Evolutionary conservation across 2,888 invertebrate genomes (phyloP).

Genomic region (Cataglyphis albicans): DNA sequence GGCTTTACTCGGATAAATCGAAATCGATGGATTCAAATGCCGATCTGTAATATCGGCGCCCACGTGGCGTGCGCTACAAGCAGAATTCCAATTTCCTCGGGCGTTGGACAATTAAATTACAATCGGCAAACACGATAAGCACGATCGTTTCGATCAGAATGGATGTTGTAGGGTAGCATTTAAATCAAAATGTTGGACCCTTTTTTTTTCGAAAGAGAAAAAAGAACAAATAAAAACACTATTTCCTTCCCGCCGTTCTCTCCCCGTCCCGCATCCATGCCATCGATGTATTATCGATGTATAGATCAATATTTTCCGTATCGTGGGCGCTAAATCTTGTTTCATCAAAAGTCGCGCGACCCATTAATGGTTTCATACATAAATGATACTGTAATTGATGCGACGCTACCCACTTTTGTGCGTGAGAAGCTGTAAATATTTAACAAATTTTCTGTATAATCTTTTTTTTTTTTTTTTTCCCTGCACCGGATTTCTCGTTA

Average conservation of each 20-base stretch:
- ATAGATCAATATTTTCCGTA: conserved; percentile 29
- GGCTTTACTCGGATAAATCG: conserved; percentile 72
- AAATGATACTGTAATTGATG: conserved; percentile 34
- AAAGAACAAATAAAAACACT: conserved; percentile 35
- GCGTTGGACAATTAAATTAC: conserved; percentile 84
- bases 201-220: conserved; percentile 1
- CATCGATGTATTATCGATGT: conserved; percentile 32
- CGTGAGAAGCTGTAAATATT: conserved; percentile 20
- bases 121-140: conserved; percentile 80
- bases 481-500: conserved; percentile 19
- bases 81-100: conserved; percentile 82
- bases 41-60: conserved; percentile 78
- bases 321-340: conserved; percentile 17
- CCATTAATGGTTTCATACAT: conserved; percentile 17
- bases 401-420: conserved; percentile 5
- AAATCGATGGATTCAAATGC: conserved; percentile 75
- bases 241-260: not conserved
- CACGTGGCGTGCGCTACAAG: conserved; percentile 76
- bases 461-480: not conserved
- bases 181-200: conserved; percentile 68
- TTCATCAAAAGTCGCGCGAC: conserved; percentile 2
- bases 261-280: not conserved
- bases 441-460: conserved; percentile 48
- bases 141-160: conserved; percentile 64
- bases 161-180: conserved; percentile 68